These are phyloP conservation scores for Brachyistius frenatus DNA, from an alignment of 2,113 vertebrate genomes.

Conservation along the genomic window DNA sequence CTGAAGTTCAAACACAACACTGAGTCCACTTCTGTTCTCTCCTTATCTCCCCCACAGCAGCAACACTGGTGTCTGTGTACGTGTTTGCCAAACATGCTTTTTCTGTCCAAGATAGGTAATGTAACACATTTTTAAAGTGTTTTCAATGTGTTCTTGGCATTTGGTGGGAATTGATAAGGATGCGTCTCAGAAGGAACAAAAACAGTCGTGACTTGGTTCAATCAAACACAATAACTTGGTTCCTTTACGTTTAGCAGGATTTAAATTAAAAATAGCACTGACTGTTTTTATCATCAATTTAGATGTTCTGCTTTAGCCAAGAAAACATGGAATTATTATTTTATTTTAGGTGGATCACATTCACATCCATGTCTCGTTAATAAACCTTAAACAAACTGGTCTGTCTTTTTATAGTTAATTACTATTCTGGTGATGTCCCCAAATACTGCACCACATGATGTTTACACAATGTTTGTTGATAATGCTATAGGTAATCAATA, in stretches of 20 bases:
- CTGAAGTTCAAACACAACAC: conserved; percentile 65
- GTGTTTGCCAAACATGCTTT: conserved; percentile 19
- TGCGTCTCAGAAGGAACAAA: conserved; percentile 2
- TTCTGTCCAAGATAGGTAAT: conserved; percentile 28
- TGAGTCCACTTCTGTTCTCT: conserved; percentile 35
- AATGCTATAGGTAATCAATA: no score
- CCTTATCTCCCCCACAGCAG: conserved; percentile 59
- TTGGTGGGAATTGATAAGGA: conserved; percentile 36
- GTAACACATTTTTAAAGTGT: conserved; percentile 22
- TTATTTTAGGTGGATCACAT: neutral
- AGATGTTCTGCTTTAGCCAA: neutral
- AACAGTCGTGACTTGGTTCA: neutral
- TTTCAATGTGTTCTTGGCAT: conserved; percentile 40
- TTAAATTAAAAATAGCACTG: neutral
- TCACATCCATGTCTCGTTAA: neutral
- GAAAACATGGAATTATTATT: neutral
- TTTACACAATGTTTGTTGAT: neutral
- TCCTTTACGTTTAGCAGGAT: neutral
- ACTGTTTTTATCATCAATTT: neutral
- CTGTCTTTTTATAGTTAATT: neutral
- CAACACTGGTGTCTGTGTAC: conserved; percentile 23
- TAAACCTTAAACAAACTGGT: neutral
- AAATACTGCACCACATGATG: neutral
- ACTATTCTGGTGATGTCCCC: neutral
- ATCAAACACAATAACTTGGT: neutral